Percentiles rank a stretch among this genome's conserved stretches.
Conservation (phyloP, 2,797 vertebrate genomes). For the Sebastolobus alascanus region DNA sequence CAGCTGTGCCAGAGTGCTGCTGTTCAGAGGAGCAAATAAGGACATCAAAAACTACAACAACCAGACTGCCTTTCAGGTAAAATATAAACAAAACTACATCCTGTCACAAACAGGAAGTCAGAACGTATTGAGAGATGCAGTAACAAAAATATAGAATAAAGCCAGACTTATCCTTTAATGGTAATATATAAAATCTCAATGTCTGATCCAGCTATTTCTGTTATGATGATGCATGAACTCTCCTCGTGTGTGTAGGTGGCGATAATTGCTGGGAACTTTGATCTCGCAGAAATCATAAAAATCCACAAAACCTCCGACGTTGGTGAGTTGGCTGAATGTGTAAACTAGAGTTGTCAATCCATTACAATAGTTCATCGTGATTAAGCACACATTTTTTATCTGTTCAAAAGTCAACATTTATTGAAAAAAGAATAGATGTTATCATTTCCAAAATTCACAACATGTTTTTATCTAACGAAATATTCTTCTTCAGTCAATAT, state of each 20-base stretch:
- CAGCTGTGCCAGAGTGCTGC: constrained; percentile 95
- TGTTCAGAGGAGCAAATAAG: constrained; percentile 97
- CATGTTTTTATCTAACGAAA: too few species aligned
- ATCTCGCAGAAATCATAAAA: constrained; percentile 98
- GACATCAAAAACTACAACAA: constrained; percentile 98
- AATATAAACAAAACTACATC: neutral
- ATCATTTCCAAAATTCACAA: too few species aligned
- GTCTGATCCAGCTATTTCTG: neutral
- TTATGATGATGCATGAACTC: neutral
- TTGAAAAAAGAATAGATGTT: too few species aligned
- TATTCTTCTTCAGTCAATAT: too few species aligned
- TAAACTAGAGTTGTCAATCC: too few species aligned
- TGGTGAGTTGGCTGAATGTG: constrained; percentile 86
- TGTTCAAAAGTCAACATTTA: too few species aligned
- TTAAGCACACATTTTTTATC: too few species aligned
- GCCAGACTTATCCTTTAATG: neutral
- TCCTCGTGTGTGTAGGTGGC: constrained; percentile 87
- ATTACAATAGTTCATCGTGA: too few species aligned
- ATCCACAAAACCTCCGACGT: constrained; percentile 97
- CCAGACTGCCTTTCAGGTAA: constrained; percentile 94
- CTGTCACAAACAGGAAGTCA: neutral
- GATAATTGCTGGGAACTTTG: constrained; percentile 98
- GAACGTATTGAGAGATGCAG: too few species aligned
- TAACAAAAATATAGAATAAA: neutral
- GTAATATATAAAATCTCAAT: neutral